phyloP scores from a whole-genome alignment of 2,113 vertebrate genomes.

The Euleptes europaea region DNA sequence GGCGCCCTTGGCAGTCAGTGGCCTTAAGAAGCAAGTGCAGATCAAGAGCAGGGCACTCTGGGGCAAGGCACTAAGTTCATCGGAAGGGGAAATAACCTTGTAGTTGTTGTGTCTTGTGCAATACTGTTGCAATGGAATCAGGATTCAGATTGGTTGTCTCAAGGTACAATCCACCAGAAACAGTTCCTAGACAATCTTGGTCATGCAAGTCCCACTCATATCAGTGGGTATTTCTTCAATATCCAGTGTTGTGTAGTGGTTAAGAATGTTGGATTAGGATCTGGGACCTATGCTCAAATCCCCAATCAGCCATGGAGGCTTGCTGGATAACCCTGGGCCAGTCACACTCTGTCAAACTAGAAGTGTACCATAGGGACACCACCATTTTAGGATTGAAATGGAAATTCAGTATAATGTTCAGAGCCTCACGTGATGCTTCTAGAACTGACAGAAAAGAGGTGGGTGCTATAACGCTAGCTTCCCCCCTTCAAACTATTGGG shows the following conservation, averaged over 20 bases:
- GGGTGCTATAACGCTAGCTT: neutral
- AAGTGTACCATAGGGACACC: no score
- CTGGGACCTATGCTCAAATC: no score
- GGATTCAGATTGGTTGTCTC: constrained; percentile 13
- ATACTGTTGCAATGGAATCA: constrained; percentile 33
- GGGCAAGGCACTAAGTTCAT: constrained; percentile 79
- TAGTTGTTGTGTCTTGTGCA: constrained; percentile 62
- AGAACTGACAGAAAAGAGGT: neutral
- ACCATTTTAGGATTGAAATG: neutral
- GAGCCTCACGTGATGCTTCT: neutral
- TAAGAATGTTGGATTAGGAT: no score
- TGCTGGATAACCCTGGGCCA: no score
- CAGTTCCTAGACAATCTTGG: neutral
- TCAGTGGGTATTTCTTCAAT: neutral
- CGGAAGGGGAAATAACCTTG: constrained; percentile 73
- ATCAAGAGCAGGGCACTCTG: constrained; percentile 76
- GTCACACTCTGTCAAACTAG: no score
- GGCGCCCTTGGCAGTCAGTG: constrained; percentile 79
- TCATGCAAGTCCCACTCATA: neutral
- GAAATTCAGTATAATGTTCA: neutral
- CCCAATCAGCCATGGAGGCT: no score
- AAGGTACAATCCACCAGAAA: neutral
- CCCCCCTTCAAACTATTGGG: no score
- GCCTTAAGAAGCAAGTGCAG: constrained; percentile 82
- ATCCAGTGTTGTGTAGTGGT: no score